These are phyloP conservation scores for Orthonevra nobilis DNA, from an alignment of 2,888 invertebrate genomes.

Conservation along the genomic window DNA sequence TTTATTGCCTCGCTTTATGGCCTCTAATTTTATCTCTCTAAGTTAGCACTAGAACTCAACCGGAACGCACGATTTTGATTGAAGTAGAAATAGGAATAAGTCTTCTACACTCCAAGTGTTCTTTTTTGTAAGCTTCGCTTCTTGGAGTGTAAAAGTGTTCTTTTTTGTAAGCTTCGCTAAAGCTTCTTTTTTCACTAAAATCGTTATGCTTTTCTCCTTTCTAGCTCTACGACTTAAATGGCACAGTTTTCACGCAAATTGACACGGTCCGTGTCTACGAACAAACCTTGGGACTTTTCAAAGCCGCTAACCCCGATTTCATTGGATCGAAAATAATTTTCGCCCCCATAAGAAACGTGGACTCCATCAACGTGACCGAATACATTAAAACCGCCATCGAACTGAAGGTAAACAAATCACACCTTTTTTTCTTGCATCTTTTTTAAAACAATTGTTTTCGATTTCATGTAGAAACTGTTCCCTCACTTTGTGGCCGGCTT, in stretches of 20 bases:
- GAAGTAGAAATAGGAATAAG: no score
- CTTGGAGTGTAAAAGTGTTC: no score
- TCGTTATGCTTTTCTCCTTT: slow-evolving; percentile 16
- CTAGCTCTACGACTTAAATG: slow-evolving; percentile 85
- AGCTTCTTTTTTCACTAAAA: no score
- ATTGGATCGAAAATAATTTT: slow-evolving; percentile 86
- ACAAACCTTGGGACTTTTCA: slow-evolving; percentile 82
- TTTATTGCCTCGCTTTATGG: no score
- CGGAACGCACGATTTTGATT: no score
- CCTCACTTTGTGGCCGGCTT: slow-evolving; percentile 88
- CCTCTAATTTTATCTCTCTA: no score
- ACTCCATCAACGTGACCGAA: slow-evolving; percentile 77
- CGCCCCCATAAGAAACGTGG: slow-evolving; percentile 82
- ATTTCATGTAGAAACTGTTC: slow-evolving; percentile 81
- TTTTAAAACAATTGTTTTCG: no score
- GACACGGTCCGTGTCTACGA: slow-evolving; percentile 83
- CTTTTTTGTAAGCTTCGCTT: no score
- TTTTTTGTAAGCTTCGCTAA: no score
- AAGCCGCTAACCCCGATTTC: slow-evolving; percentile 83
- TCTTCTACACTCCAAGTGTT: no score
- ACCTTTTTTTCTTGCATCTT: no score
- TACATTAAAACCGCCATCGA: slow-evolving; percentile 79
- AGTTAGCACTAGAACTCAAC: no score
- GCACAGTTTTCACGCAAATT: slow-evolving; percentile 81
- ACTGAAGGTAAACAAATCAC: slow-evolving; percentile 73